A percentile compares a stretch with the other conserved stretches of the same genome.
phyloP scores from a whole-genome alignment of 1,140 invertebrate species.

The Rhopalosiphum padi region DNA sequence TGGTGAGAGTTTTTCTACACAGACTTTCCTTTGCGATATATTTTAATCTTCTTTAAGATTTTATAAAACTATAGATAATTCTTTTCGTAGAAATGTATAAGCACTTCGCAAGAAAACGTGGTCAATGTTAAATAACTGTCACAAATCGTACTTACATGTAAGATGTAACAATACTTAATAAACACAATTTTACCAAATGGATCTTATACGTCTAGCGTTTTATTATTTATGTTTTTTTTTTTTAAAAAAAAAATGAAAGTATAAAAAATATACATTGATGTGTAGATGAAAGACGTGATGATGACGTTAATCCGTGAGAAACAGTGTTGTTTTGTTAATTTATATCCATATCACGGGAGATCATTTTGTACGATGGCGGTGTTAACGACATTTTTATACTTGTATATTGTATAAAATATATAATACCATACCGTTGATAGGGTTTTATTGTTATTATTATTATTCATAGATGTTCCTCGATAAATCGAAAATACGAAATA shows the following conservation, averaged over 20 bases:
- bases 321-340: not conserved
- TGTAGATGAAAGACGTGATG: not conserved
- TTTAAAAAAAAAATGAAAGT: not conserved
- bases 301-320: not conserved
- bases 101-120: not conserved
- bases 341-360: not conserved
- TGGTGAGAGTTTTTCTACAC: not conserved
- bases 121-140: not conserved
- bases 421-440: not conserved
- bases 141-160: not conserved
- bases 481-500: not conserved
- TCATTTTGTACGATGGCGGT: not conserved
- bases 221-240: not conserved
- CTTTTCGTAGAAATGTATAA: not conserved
- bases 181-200: not conserved
- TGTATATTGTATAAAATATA: not conserved
- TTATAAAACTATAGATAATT: not conserved
- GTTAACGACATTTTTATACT: not conserved
- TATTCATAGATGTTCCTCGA: not conserved
- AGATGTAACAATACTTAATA: no score
- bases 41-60: not conserved
- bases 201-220: not conserved
- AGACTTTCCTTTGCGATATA: not conserved
- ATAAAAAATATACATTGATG: not conserved
- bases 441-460: not conserved